Conservation (phyloP, 2,113 vertebrate species). For the Stercorarius parasiticus region DNA sequence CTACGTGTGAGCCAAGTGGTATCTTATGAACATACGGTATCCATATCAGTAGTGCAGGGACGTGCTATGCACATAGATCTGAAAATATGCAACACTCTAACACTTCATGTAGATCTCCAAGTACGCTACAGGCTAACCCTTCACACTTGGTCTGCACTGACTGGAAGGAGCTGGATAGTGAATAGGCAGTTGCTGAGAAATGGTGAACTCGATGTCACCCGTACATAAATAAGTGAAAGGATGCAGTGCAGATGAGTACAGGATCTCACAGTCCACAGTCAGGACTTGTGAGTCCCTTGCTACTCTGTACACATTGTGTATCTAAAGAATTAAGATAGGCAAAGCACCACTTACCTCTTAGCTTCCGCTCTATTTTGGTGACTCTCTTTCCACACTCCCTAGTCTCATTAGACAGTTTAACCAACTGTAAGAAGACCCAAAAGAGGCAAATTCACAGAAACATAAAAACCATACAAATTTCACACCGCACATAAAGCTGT, state of each 20-base stretch:
- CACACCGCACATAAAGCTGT: background rate
- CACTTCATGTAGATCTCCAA: background rate
- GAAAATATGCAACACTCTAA: background rate
- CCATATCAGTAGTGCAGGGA: background rate
- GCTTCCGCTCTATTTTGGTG: background rate
- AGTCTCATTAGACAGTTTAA: background rate
- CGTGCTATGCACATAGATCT: background rate
- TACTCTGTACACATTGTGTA: fast-evolving
- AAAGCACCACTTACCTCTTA: background rate
- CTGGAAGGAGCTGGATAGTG: background rate
- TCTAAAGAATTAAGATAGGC: background rate
- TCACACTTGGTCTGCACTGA: background rate
- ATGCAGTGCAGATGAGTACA: background rate
- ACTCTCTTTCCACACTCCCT: background rate
- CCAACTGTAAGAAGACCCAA: background rate
- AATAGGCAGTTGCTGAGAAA: background rate
- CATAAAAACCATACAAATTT: background rate
- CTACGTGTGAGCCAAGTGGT: background rate
- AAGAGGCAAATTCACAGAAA: background rate
- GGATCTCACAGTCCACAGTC: background rate
- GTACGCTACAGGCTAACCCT: background rate
- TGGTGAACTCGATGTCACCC: background rate
- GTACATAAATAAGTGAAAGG: background rate
- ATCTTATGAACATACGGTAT: background rate
- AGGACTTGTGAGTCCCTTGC: background rate